phyloP scores from a whole-genome alignment of 2,113 vertebrate species.

The Oxyruncus cristatus region DNA sequence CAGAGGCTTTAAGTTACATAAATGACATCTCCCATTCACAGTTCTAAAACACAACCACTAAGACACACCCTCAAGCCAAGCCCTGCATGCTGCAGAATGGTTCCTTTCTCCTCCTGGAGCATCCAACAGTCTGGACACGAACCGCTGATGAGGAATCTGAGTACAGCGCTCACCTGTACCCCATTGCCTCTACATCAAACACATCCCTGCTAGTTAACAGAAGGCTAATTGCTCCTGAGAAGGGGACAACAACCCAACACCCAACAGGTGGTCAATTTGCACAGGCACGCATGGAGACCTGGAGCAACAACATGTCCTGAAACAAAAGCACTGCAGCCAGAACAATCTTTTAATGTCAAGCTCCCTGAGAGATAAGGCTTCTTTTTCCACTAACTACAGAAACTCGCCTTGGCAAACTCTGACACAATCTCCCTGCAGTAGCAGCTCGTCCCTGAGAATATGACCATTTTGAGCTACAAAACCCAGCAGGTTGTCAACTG shows the following conservation, averaged over 20 bases:
- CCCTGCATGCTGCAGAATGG: not conserved
- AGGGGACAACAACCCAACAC: not conserved
- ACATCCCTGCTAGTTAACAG: not conserved
- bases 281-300: not conserved
- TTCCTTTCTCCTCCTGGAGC: not conserved
- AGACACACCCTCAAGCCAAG: not conserved
- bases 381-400: not conserved
- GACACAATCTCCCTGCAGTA: not conserved
- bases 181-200: not conserved
- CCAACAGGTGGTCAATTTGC: not conserved
- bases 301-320: not conserved
- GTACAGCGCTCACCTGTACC: not conserved
- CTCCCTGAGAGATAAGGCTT: not conserved
- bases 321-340: not conserved
- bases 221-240: not conserved
- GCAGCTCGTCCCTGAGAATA: not conserved
- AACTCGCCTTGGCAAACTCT: not conserved
- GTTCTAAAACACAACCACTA: not conserved
- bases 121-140: not conserved
- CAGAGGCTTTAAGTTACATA: not conserved
- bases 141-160: not conserved
- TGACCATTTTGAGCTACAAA: not conserved
- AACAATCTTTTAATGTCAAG: not conserved
- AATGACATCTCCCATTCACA: not conserved
- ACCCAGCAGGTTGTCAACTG: not conserved